Evolutionary conservation across 2,113 vertebrate genomes (phyloP).

Genomic region (Grallaria varia): DNA sequence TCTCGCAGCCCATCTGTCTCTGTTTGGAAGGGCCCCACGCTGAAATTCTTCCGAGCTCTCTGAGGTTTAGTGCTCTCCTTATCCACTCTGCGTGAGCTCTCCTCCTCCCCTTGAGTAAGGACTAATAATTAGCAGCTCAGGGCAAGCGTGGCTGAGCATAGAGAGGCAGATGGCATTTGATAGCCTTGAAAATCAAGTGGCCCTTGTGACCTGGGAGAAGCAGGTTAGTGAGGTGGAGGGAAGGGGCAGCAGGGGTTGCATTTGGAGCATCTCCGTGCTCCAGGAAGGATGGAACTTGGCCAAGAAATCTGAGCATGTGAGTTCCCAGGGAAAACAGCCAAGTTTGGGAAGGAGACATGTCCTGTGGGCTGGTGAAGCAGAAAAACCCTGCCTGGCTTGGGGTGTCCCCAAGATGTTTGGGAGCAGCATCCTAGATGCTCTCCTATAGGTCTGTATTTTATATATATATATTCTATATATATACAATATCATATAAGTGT

Average conservation of each 20-base stretch:
- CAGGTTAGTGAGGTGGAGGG: not conserved
- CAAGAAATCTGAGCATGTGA: no score
- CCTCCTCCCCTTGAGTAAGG: not conserved
- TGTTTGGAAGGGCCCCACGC: not conserved
- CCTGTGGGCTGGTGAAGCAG: not conserved
- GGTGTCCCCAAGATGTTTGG: not conserved
- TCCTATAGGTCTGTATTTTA: not conserved
- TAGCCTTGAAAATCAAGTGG: not conserved
- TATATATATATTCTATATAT: no score
- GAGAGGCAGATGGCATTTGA: not conserved
- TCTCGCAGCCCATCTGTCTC: conserved; percentile 49
- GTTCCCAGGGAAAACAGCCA: not conserved
- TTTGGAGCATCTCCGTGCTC: not conserved
- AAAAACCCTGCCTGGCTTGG: accelerated
- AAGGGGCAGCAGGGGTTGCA: accelerated
- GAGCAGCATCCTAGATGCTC: not conserved
- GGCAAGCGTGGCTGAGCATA: not conserved
- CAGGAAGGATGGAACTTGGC: not conserved
- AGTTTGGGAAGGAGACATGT: not conserved
- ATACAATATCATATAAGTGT: not conserved
- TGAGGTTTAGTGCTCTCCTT: not conserved
- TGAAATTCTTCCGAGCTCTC: not conserved
- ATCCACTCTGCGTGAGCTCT: not conserved
- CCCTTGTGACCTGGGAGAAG: not conserved
- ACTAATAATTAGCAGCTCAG: not conserved